Conservation (phyloP, 1,140 invertebrate species). For the Euschistus heros region DNA sequence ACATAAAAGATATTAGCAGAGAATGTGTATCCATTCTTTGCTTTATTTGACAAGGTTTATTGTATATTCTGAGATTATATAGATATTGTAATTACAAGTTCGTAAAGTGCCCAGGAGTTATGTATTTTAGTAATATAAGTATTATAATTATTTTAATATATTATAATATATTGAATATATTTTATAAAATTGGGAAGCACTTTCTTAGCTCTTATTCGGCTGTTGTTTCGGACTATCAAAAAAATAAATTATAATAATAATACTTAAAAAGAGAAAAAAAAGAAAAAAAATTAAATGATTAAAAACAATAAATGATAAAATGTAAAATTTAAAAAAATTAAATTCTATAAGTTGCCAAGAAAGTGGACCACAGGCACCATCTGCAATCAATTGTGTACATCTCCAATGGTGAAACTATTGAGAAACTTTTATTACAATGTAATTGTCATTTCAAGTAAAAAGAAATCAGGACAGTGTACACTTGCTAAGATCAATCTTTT, state of each 20-base stretch:
- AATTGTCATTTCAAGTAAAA: no score
- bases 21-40: background rate
- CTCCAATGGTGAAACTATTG: background rate
- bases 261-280: background rate
- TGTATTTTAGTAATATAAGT: constrained; percentile 19
- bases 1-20: background rate
- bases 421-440: no score
- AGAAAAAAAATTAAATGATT: background rate
- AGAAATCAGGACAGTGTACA: no score
- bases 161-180: constrained; percentile 22
- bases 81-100: constrained; percentile 9
- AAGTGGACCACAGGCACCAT: constrained; percentile 5
- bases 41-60: constrained; percentile 6
- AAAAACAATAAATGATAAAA: background rate
- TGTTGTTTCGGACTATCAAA: constrained; percentile 15
- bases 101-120: constrained; percentile 21
- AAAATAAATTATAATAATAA: constrained; percentile 6
- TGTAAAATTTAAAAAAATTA: background rate
- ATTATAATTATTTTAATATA: constrained; percentile 24
- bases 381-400: constrained; percentile 4
- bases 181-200: constrained; percentile 24
- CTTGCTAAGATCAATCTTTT: no score
- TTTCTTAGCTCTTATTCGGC: constrained; percentile 18
- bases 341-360: constrained; percentile 5
- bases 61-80: constrained; percentile 11